Evolutionary conservation across 1,140 invertebrate species (phyloP), one percentile per base, ranked within the genome.

Genomic region (Hetaerina americana): DNA sequence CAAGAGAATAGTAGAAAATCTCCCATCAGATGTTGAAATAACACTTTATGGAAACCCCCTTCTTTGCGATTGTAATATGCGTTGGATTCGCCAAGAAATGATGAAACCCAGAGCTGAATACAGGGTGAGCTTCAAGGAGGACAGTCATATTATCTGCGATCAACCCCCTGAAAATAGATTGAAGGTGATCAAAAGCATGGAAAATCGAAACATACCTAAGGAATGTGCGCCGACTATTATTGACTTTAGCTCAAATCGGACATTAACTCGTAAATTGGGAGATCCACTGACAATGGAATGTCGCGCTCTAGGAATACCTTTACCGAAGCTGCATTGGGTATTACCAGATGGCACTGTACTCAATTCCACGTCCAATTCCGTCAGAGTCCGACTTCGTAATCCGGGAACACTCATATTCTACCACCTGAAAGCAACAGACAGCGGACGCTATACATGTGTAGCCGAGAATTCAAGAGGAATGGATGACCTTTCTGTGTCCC

Each of bases 391-490:
- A 15, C 27, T 68, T 15, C 12, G 67, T 25, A 68, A 68, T 25
- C 67, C 67, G 1, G 67, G 67, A 1, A 68, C 67, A 6, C 67
- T 68, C 18, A 68, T 68, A 18, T 68, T 68, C 67, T 68, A 68
- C 24, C 67, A 68, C 67, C n/a, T 68, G 2, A 68, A 68, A 25
- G 67, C 67, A 68, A 68, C 67, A 18, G 67, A 68, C n/a, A 68
- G 67, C 24, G 67, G 67, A 1, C 25, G 25, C 18, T 68, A 68
- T 25, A 68, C 2, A 26, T 68, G 67, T 28, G 67, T 68, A 15
- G 67, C 67, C 2, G 67, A 68, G 27, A 68, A 68, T 28, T 26
- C 25, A 5, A 68, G n/a, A 18, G 67, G 25, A 68, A 25, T 28
- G 15, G 67, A 26, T 28, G 25, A 28, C 6, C 1, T 28, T 3